phyloP scores from a whole-genome alignment of 2,888 invertebrate species.

The Tetramorium bicarinatum region DNA sequence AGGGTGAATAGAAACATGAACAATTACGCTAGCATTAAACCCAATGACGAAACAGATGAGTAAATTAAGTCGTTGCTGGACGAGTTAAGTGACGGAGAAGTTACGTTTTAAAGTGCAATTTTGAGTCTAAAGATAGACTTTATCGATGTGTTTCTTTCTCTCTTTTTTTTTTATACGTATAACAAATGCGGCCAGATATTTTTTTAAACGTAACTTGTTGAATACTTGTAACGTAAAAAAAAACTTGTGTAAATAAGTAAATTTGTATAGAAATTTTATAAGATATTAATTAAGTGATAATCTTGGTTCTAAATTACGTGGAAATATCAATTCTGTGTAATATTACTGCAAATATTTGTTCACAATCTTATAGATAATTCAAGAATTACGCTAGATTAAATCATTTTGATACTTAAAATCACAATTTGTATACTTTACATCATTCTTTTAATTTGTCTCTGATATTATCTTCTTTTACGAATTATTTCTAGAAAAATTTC shows the following conservation, averaged over 20 bases:
- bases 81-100: not conserved
- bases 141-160: slow-evolving; percentile 12
- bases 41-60: slow-evolving; percentile 84
- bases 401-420: not conserved
- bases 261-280: slow-evolving; percentile 31
- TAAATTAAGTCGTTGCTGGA: slow-evolving; percentile 66
- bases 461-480: slow-evolving; percentile 22
- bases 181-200: not conserved
- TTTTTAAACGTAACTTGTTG: slow-evolving; percentile 3
- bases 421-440: not conserved
- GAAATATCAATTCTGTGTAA: not conserved
- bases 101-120: slow-evolving; percentile 11
- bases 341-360: not conserved
- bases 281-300: slow-evolving; percentile 2
- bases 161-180: not conserved
- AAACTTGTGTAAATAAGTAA: slow-evolving; percentile 20
- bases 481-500: not conserved
- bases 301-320: not conserved
- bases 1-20: slow-evolving; percentile 86
- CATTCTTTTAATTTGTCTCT: not conserved
- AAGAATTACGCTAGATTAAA: slow-evolving; percentile 2
- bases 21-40: slow-evolving; percentile 85
- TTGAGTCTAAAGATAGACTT: not conserved
- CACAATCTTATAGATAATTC: slow-evolving; percentile 1
- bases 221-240: not conserved